These are phyloP conservation scores for Illadopsis cleaveri DNA, from an alignment of 2,113 vertebrate genomes.

Conservation along the genomic window DNA sequence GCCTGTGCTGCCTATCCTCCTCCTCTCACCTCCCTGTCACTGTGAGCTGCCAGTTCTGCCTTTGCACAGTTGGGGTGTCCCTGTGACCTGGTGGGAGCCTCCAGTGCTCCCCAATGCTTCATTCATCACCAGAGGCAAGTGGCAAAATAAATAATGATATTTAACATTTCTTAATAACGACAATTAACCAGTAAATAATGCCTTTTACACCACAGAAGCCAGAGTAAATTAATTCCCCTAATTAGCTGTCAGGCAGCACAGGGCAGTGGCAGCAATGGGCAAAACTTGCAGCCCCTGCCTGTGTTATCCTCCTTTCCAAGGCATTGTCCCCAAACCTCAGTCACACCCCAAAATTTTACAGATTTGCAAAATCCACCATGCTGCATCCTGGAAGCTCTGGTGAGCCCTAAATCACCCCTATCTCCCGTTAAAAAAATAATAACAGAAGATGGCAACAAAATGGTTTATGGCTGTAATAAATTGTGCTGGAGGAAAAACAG, in stretches of 20 bases:
- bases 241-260: slow-evolving; percentile 66
- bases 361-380: background rate
- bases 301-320: fast-evolving
- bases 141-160: slow-evolving; percentile 76
- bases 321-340: background rate
- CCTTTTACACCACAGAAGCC: slow-evolving; percentile 67
- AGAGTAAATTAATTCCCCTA: slow-evolving; percentile 78
- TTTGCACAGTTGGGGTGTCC: fast-evolving
- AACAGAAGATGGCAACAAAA: background rate
- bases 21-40: fast-evolving
- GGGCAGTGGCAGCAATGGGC: background rate
- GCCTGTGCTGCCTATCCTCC: background rate
- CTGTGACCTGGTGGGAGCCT: background rate
- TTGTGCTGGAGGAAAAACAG: background rate
- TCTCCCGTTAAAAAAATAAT: background rate
- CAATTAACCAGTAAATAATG: slow-evolving; percentile 80
- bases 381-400: background rate
- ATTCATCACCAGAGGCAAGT: slow-evolving; percentile 56
- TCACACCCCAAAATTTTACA: background rate
- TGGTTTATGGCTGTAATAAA: slow-evolving; percentile 63
- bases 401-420: slow-evolving; percentile 22
- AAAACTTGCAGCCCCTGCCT: background rate
- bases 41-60: background rate
- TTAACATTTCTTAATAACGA: slow-evolving; percentile 75
- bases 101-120: background rate